Base-by-base conservation (phyloP, 2,888 invertebrate genomes). In the Oxystoma pomonae region DNA sequence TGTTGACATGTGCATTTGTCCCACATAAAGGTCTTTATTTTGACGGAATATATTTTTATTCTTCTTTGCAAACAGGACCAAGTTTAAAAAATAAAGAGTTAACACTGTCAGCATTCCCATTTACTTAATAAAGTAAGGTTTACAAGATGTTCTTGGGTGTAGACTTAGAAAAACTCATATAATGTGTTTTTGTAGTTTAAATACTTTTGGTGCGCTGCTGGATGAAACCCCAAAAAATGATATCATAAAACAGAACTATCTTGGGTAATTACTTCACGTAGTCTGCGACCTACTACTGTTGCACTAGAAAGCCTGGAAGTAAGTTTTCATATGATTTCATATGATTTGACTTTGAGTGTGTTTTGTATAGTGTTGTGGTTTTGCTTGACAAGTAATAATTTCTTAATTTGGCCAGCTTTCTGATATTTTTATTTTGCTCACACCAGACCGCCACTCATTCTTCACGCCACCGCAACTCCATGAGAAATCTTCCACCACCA, bases 181-280 rank as follows among this genome's bases (percentile, higher is more conserved):
- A 35, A 35, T 3, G 3, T 12, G 35, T 35, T 35, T 35, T 35
- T 35, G 35, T 7, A 35, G 3, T 7, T 7, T 35, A 35, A 35
- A 35, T 35, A 35, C 12, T 35, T 35, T 35, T 3, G 3, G 3
- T 12, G 35, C 35, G 35, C 12, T 35, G 3, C 12, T 3, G 12
- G 35, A 35, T 35, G 35, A 35, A n/a, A 7, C 35, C 35, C 35
- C 3, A 35, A 59, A 59, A 59, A 20, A 55, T 17, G 16, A 55
- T 18, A 19, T 16, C 53, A n/a, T 55, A 1, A 17, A 17, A 60
- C 18, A 20, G 19, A 18, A 60, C 20, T 12, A 12, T 20, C 12
- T 35, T 5, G 35, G 12, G 3, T 7, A 3, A 35, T 7, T 12
- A 3, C 35, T 12, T 35, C 35, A n/a, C n/a, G 35, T 12, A 35